phyloP scores from a whole-genome alignment of 2,113 vertebrate genomes.

The Procavia capensis region DNA sequence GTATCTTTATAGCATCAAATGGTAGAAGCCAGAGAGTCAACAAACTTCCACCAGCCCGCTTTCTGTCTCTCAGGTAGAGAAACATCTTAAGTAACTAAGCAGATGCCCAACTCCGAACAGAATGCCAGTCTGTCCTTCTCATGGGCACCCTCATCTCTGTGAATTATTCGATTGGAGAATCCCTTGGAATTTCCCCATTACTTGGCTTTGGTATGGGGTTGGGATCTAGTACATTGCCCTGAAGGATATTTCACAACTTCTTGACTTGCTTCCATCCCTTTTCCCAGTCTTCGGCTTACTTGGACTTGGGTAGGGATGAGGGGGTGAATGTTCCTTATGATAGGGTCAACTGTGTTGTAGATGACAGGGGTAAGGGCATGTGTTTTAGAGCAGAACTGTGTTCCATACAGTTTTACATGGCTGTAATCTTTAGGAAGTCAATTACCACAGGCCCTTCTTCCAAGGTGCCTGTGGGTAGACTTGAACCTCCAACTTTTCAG shows the following conservation, averaged over 20 bases:
- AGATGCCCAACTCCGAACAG: not conserved
- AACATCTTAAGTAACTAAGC: not conserved
- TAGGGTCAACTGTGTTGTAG: not conserved
- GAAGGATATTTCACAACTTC: not conserved
- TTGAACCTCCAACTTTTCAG: not conserved
- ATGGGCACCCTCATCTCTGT: too few relatives aligned
- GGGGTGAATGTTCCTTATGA: not conserved
- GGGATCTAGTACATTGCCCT: not conserved
- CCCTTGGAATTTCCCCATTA: not conserved
- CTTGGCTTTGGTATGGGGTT: not conserved
- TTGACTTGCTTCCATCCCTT: not conserved
- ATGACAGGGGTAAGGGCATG: not conserved
- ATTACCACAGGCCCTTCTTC: not conserved
- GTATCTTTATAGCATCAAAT: not conserved
- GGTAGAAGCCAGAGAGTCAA: not conserved
- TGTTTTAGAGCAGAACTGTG: not conserved
- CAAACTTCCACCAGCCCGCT: not conserved
- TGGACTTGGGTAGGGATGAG: not conserved
- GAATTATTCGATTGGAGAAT: not conserved
- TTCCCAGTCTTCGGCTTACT: not conserved
- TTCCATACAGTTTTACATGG: not conserved
- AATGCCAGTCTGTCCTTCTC: not conserved
- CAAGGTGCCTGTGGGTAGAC: not conserved
- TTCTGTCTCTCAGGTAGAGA: not conserved
- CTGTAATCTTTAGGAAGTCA: not conserved